phyloP scores from a whole-genome alignment of 2,888 invertebrate genomes.

The Ennomos erosarius region DNA sequence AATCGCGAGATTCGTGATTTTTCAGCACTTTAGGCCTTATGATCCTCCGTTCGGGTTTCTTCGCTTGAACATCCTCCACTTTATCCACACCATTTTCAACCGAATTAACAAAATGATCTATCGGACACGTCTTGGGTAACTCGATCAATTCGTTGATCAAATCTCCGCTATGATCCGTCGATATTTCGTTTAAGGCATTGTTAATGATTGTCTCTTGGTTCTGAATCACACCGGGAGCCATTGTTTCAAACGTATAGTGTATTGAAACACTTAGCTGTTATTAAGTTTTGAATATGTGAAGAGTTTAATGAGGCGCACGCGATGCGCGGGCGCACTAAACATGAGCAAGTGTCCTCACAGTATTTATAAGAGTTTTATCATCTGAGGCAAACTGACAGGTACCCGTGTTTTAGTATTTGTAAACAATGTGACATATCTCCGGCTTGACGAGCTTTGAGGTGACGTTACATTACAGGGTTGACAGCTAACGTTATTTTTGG shows the following conservation, averaged over 20 bases:
- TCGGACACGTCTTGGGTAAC: slow-evolving; percentile 44
- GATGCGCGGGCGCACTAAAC: slow-evolving; percentile 64
- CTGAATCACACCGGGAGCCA: slow-evolving; percentile 73
- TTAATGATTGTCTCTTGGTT: slow-evolving; percentile 61
- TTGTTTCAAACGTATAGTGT: slow-evolving; percentile 41
- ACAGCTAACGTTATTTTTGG: too few relatives aligned
- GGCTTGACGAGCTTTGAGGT: slow-evolving; percentile 31
- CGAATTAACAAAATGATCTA: slow-evolving; percentile 48
- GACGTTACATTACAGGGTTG: slow-evolving; percentile 2
- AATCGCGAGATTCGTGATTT: slow-evolving; percentile 67
- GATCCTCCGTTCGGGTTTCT: slow-evolving; percentile 59
- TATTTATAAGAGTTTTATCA: slow-evolving; percentile 77
- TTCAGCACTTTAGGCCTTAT: slow-evolving; percentile 72
- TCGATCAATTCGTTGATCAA: slow-evolving; percentile 51
- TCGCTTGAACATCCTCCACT: slow-evolving; percentile 27
- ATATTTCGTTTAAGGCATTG: slow-evolving; percentile 49
- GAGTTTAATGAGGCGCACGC: slow-evolving; percentile 53
- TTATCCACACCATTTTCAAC: slow-evolving; percentile 26
- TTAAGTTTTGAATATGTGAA: background rate
- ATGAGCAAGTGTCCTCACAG: slow-evolving; percentile 54
- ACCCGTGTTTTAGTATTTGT: slow-evolving; percentile 51
- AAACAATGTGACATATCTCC: slow-evolving; percentile 45
- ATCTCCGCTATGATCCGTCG: slow-evolving; percentile 42
- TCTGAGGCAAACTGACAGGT: slow-evolving; percentile 45
- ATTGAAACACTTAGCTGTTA: slow-evolving; percentile 4